Percentiles rank a stretch among this genome's conserved stretches.
These are phyloP conservation scores for Sylvia atricapilla DNA, from an alignment of 2,113 vertebrate species.

Conservation along the genomic window DNA sequence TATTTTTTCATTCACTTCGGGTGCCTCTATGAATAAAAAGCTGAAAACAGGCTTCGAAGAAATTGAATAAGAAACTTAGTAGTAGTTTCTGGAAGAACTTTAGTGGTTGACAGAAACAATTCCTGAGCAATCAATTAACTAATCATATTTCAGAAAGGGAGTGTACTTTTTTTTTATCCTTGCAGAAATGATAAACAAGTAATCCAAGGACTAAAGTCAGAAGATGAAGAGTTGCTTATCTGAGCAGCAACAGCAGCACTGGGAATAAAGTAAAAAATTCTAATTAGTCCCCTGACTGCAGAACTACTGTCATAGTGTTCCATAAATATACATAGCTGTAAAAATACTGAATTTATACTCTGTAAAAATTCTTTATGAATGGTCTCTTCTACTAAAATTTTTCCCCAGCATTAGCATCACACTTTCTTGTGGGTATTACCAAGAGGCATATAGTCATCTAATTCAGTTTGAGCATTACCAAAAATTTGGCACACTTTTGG, in stretches of 20 bases:
- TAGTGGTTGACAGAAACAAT: not conserved
- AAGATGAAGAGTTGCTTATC: not conserved
- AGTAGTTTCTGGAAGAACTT: not conserved
- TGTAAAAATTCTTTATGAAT: not conserved
- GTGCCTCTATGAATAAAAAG: not conserved
- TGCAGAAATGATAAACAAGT: not conserved
- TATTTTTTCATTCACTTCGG: not conserved
- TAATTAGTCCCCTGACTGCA: not conserved
- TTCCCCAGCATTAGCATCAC: not conserved
- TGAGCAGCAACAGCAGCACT: not conserved
- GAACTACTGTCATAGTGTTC: not conserved
- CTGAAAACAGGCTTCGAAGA: not conserved
- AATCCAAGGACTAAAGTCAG: not conserved
- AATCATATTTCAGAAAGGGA: not conserved
- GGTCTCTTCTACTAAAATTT: not conserved
- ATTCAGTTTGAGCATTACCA: not conserved
- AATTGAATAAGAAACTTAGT: not conserved
- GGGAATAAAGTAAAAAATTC: not conserved
- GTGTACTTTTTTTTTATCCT: not conserved
- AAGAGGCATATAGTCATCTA: not conserved
- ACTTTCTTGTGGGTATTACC: not conserved
- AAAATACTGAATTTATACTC: not conserved
- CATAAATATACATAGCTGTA: not conserved
- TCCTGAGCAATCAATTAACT: not conserved
- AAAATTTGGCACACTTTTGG: not conserved